Evolutionary conservation across 2,113 vertebrate species (phyloP).

Genomic region (Electrona antarctica): DNA sequence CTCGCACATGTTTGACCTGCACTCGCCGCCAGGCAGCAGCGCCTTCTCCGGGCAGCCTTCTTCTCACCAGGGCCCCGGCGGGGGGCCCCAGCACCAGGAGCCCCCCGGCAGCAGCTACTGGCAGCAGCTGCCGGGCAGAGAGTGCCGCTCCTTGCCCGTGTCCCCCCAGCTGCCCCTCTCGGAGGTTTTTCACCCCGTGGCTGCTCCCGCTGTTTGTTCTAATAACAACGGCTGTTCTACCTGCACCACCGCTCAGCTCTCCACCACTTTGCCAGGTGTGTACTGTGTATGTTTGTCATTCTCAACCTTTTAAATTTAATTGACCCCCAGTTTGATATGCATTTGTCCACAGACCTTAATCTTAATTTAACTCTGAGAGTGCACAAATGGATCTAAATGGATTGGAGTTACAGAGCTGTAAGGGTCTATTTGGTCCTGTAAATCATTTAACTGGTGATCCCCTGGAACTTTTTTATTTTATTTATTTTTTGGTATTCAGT

Average conservation of each 20-base stretch:
- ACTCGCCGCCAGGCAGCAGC: conserved; percentile 83
- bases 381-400: no score
- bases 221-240: conserved; percentile 43
- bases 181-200: conserved; percentile 67
- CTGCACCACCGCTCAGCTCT: conserved; percentile 63
- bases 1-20: conserved; percentile 92
- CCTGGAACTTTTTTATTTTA: no score
- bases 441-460: no score
- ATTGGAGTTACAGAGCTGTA: no score
- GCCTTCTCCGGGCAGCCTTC: conserved; percentile 66
- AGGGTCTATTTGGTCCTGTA: no score
- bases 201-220: conserved; percentile 54
- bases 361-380: no score
- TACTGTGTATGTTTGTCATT: conserved; percentile 17
- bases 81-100: conserved; percentile 27
- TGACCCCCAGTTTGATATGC: no score
- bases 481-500: no score
- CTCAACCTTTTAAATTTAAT: no score
- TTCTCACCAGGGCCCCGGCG: conserved; percentile 53
- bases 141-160: conserved; percentile 89
- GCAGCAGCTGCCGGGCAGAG: conserved; percentile 82
- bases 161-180: conserved; percentile 86
- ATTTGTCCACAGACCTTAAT: no score
- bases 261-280: conserved; percentile 65
- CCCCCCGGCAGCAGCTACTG: conserved; percentile 51